Evolutionary conservation across 2,113 vertebrate species (phyloP), one percentile per base, ranked within the genome.

Genomic region (Pseudorectes ferrugineus): DNA sequence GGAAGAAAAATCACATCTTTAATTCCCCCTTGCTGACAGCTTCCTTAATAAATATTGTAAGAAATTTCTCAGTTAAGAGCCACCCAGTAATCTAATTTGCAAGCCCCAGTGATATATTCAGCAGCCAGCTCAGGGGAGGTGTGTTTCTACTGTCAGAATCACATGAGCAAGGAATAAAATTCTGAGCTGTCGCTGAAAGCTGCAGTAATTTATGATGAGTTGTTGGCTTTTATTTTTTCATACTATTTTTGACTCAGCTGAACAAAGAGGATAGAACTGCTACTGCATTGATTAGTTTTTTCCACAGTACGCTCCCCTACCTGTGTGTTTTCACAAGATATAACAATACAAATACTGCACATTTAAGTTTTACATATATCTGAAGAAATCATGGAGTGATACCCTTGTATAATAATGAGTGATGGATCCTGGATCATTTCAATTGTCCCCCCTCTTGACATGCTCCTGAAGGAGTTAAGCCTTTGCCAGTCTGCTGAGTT

Each of bases 21-120:
- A 91, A 91, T 95, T 82, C 87, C 26, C 62, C 24, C 11, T 58
- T 95, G 67, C 77, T 89, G 93, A 89, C 81, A 95, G 74, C 74
- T 95, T 94, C 71, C 81, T 82, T 92, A 95, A 96, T 92, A 89
- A 91, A 95, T 93, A 79, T 33, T 91, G 58, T 83, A 95, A 92
- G 81, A 89, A 95, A 89, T 85, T 91, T 73, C 85, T 89, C 81
- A 18, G 70, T 79, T 88, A 86, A 86, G 88, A 93, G 84, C 57
- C 84, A 84, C 86, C 57, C 38, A 63, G 84, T 95, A 89, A 97
- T 94, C 49, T 91, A 76, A 83, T 82, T 91, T 89, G 81, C 81
- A 93, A 95, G 54, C 71, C 87, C 54, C 46, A 58, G 45, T 93
- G 88, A 94, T 92, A 76, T 89, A 94, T 91, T 92, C 94, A 93